Evolutionary conservation across 2,888 invertebrate genomes (phyloP).

Genomic region (Steinernema hermaphroditum): DNA sequence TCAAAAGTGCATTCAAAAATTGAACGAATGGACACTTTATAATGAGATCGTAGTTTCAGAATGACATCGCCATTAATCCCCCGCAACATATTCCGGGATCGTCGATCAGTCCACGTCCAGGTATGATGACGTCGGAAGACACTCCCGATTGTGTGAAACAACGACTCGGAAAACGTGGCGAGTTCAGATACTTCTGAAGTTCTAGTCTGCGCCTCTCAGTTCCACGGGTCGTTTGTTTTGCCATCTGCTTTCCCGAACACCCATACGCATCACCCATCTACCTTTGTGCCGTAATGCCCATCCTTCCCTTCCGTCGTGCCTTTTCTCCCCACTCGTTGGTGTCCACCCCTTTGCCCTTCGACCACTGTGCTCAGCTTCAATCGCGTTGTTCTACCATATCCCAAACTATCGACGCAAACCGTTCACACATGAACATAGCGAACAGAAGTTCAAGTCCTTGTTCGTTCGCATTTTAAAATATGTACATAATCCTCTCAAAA

Average conservation of each 20-base stretch:
- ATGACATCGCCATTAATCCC: conserved; percentile 11
- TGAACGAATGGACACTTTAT: too few relatives aligned
- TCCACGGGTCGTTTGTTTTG: conserved; percentile 30
- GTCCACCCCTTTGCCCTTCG: background rate
- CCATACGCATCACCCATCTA: conserved; percentile 12
- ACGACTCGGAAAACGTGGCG: conserved; percentile 65
- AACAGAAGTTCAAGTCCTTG: background rate
- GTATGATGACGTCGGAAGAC: conserved; percentile 61
- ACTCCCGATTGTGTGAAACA: conserved; percentile 65
- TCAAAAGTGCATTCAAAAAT: too few relatives aligned
- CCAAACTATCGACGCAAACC: conserved; percentile 25
- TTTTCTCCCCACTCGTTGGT: background rate
- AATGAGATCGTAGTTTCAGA: background rate
- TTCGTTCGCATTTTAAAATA: background rate
- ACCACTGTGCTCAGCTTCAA: conserved; percentile 40
- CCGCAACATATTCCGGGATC: conserved; percentile 38
- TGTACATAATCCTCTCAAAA: background rate
- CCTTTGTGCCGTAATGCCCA: conserved; percentile 35
- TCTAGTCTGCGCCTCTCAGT: conserved; percentile 1
- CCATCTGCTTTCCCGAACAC: conserved; percentile 23
- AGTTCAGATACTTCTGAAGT: conserved; percentile 65
- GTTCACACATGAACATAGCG: background rate
- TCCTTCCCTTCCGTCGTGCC: conserved; percentile 33
- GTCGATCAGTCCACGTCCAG: conserved; percentile 46
- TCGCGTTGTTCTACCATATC: background rate